phyloP scores from a whole-genome alignment of 2,797 vertebrate species.

The Tamandua tetradactyla region DNA sequence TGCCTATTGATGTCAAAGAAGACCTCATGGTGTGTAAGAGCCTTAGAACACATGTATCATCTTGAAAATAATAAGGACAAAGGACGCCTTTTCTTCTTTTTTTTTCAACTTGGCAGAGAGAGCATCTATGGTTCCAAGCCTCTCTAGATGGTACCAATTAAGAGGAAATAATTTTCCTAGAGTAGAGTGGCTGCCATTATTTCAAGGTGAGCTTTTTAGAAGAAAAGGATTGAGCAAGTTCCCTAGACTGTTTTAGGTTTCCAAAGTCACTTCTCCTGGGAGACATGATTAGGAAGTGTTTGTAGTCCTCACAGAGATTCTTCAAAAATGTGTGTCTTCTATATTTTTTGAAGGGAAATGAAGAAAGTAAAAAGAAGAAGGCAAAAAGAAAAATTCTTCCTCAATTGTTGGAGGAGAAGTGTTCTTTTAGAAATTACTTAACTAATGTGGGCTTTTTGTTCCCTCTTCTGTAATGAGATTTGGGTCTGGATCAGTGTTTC shows the following conservation, averaged over 20 bases:
- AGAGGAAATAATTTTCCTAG: constrained; percentile 75
- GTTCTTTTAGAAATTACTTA: constrained; percentile 60
- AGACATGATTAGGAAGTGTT: constrained; percentile 68
- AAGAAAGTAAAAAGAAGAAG: constrained; percentile 64
- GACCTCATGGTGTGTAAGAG: constrained; percentile 48
- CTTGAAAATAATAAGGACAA: constrained; percentile 81
- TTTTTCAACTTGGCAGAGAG: constrained; percentile 68
- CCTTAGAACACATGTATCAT: constrained; percentile 73
- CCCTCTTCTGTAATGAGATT: constrained; percentile 23
- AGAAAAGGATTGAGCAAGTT: constrained; percentile 58
- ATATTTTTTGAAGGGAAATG: constrained; percentile 43
- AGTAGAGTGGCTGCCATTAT: constrained; percentile 53
- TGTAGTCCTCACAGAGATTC: constrained; percentile 17
- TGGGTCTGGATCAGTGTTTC: background rate
- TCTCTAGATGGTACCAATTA: constrained; percentile 79
- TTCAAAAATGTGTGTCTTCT: constrained; percentile 65
- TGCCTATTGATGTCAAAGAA: constrained; percentile 70
- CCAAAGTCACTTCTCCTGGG: constrained; percentile 70
- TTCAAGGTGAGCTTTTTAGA: constrained; percentile 77
- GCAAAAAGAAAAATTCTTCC: background rate
- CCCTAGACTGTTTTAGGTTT: constrained; percentile 52
- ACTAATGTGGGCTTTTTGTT: constrained; percentile 41
- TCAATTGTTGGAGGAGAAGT: background rate
- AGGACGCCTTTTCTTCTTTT: constrained; percentile 61
- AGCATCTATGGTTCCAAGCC: constrained; percentile 68